phyloP scores from a whole-genome alignment of 2,888 invertebrate genomes.

The Erebia aethiops region DNA sequence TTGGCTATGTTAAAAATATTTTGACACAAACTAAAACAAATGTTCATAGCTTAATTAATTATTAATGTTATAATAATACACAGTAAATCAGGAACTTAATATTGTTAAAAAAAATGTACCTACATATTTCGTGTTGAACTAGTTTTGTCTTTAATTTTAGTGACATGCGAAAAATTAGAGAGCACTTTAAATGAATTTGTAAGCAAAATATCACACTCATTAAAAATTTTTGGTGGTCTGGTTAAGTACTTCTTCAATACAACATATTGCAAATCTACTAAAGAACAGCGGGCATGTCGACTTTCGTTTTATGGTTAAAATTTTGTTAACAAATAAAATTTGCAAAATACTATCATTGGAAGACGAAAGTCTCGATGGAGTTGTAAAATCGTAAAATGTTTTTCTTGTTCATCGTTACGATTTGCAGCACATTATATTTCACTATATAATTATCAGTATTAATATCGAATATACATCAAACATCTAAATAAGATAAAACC shows the following conservation, averaged over 20 bases:
- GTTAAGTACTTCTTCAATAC: constrained; percentile 68
- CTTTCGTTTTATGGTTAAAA: constrained; percentile 26
- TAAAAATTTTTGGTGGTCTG: constrained; percentile 70
- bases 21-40: constrained; percentile 34
- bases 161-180: constrained; percentile 59
- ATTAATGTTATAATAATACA: constrained; percentile 32
- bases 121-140: constrained; percentile 34
- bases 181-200: constrained; percentile 59
- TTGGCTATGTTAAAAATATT: constrained; percentile 38
- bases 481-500: constrained; percentile 35
- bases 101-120: constrained; percentile 38
- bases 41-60: constrained; percentile 32
- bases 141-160: constrained; percentile 39
- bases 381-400: constrained; percentile 18
- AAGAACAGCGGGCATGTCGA: constrained; percentile 51
- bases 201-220: constrained; percentile 75
- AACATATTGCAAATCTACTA: constrained; percentile 60
- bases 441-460: constrained; percentile 61
- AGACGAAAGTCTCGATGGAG: constrained; percentile 34
- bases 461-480: constrained; percentile 39
- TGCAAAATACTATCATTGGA: constrained; percentile 37
- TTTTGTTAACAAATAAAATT: constrained; percentile 30
- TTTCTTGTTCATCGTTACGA: constrained; percentile 23
- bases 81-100: constrained; percentile 49
- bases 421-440: constrained; percentile 52